Percentiles rank a stretch among this genome's conserved stretches.
Evolutionary conservation across 2,888 invertebrate species (phyloP).

Genomic region (Thysanoteuthis rhombus): DNA sequence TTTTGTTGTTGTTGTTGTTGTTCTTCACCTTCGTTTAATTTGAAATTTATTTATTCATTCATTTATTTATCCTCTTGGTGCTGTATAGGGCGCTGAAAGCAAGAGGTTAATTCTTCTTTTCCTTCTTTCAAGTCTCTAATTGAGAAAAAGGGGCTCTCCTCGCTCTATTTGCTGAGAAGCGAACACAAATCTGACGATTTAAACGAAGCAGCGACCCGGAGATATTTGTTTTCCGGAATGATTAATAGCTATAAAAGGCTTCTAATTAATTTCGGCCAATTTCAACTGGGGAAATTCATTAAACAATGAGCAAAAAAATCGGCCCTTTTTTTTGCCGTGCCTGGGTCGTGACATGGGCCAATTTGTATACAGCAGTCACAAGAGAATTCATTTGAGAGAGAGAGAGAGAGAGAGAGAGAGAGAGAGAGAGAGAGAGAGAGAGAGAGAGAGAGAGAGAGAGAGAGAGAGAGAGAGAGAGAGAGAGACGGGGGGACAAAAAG

Average conservation of each 20-base stretch:
- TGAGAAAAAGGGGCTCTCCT: neutral
- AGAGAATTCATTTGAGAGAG: neutral
- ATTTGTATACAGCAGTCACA: neutral
- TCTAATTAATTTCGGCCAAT: conserved; percentile 30
- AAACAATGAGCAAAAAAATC: neutral
- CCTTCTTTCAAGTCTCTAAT: neutral
- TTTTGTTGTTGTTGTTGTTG: too few species aligned
- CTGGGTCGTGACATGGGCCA: neutral
- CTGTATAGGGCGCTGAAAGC: too few species aligned
- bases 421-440: neutral
- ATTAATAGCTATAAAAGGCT: conserved; percentile 27
- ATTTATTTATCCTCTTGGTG: too few species aligned
- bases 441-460: neutral
- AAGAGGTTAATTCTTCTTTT: too few species aligned
- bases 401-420: neutral
- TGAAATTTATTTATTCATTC: neutral
- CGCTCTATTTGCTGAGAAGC: neutral
- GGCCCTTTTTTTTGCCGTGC: neutral
- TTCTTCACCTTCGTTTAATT: neutral
- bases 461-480: too few species aligned
- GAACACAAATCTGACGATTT: neutral
- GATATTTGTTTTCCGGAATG: neutral
- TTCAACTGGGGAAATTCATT: neutral
- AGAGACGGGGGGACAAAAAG: neutral
- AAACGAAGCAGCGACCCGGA: neutral